Base-by-base conservation (phyloP, 2,113 vertebrate genomes). In the Aspidoscelis tigris region DNA sequence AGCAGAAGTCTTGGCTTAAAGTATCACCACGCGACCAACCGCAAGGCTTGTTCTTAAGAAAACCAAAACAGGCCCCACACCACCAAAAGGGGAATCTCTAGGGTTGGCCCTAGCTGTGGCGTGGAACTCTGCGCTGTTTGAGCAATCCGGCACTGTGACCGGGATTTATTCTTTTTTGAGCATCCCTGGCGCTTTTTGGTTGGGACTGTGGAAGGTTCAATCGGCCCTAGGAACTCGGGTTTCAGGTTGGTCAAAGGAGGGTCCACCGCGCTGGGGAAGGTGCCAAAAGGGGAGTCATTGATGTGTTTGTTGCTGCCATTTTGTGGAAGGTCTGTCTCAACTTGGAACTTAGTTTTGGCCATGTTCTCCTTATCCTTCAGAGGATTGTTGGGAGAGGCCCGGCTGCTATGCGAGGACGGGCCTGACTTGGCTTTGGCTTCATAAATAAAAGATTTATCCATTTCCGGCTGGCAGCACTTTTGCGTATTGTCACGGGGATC, bases 141-240 rank as follows among this genome's bases (percentile, higher is more conserved):
- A 79, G 92, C 95, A 80, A 96, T 89, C 76, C 98, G 97, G 93
- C 99, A 99, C 58, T 99, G 97, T 71, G 97, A 94, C 90, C 98
- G 98, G 79, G 98, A 98, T 88, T 97, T 99, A 89, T 98, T 98
- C 94, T 98, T 99, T 94, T 97, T 98, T 82, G 96, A 97, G 84
- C 99, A 99, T 89, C 98, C 98, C 84, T 98, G 98, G 94, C 97
- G 98, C 96, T 98, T 98, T 93, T 97, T 98, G 77, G 97, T 97
- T 71, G 98, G 98, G 0, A 95, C 93, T 93, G 98, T 97, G 43
- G 98, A 97, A 24, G 97, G 95, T 87, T 97, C 97, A n/a, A 97
- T 95, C 26, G 95, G 96, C 90, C 97, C 96, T 82, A 97, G 93
- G 74, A 97, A 96, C 10, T 98, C 97, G 0, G 98, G 98, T 91